Percentiles rank a stretch among this genome's conserved stretches.
Conservation (phyloP, 2,888 invertebrate genomes). For the Agrochola lota region DNA sequence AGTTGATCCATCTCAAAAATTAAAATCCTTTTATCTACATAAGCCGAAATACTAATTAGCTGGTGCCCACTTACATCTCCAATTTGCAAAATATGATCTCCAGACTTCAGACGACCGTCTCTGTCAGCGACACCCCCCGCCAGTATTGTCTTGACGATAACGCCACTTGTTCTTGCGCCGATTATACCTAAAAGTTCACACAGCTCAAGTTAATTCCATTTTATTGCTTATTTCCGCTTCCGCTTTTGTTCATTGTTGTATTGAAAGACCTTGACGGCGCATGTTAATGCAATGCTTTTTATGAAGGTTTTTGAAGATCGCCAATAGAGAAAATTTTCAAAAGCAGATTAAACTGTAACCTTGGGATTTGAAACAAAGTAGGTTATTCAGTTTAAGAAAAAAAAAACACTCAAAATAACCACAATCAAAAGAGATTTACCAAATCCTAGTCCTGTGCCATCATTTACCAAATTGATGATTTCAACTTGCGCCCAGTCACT, state of each 20-base stretch:
- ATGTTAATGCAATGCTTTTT: not conserved
- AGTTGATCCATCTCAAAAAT: not conserved
- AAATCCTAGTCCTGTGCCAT: slow-evolving; percentile 99
- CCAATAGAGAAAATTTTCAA: not conserved
- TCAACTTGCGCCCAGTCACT: slow-evolving; percentile 99
- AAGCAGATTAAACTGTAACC: not conserved
- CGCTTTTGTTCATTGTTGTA: not conserved
- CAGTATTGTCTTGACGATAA: slow-evolving; percentile 99
- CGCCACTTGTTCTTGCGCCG: slow-evolving; percentile 98
- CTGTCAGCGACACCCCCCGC: slow-evolving; percentile 99
- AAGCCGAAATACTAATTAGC: not conserved
- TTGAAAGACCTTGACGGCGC: slow-evolving; percentile 3
- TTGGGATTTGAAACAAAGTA: not conserved
- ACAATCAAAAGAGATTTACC: slow-evolving; percentile 86
- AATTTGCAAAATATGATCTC: slow-evolving; percentile 99
- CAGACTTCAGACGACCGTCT: slow-evolving; percentile 98
- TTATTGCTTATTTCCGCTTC: slow-evolving; percentile 1
- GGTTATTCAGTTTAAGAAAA: not conserved
- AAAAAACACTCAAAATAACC: not conserved
- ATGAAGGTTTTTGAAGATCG: not conserved
- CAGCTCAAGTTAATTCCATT: slow-evolving; percentile 1
- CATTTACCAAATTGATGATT: slow-evolving; percentile 99
- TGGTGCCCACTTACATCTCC: slow-evolving; percentile 93
- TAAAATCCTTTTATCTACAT: not conserved
- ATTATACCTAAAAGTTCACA: slow-evolving; percentile 93